Evolutionary conservation across 2,113 vertebrate genomes (phyloP), one percentile per base, ranked within the genome.

Genomic region (Octodon degus): DNA sequence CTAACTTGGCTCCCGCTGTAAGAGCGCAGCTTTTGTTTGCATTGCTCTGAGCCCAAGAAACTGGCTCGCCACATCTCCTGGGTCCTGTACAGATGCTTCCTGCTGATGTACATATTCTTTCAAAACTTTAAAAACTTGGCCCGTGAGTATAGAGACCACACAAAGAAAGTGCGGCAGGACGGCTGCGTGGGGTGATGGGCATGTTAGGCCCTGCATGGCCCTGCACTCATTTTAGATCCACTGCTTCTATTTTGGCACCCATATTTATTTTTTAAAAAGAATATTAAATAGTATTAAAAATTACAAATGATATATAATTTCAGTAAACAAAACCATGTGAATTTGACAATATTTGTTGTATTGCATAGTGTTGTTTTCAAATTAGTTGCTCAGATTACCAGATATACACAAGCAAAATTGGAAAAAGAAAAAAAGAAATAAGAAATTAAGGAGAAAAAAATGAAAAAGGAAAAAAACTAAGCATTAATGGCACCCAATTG

Each of bases 101-200:
- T 79, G 32, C 50, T 14, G 79, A 92, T 24, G 89, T 47, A 94
- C 83, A 93, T 65, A 92, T 58, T 94, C 34, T 93, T 95, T 83
- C 85, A 80, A 95, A 93, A 86, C 40, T 80, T 90, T 83, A 94
- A 96, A 96, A 93, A 60, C 77, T 90, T 97, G 86, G 77, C 11
- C 53, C 82, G 70, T 85, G 43, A 58, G 60, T 79, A 91, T 4
- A 70, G 79, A 95, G 92, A 72, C 2, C n/a, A 80, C 32, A 58
- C 65, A 68, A 68, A 90, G 74, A 43, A 65, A 72, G 1, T 82
- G 37, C 24, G 68, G 25, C 43, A 94, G 89, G 34, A 83, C 3
- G 19, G 77, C 27, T 37, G 80, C n/a, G 62, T 30, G 24, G 60
- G 60, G 92, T 83, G 90, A 90, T 80, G 30, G 79, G 12, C 32